Evolutionary conservation across 2,888 invertebrate genomes (phyloP).

Genomic region (Drosophila rubida): DNA sequence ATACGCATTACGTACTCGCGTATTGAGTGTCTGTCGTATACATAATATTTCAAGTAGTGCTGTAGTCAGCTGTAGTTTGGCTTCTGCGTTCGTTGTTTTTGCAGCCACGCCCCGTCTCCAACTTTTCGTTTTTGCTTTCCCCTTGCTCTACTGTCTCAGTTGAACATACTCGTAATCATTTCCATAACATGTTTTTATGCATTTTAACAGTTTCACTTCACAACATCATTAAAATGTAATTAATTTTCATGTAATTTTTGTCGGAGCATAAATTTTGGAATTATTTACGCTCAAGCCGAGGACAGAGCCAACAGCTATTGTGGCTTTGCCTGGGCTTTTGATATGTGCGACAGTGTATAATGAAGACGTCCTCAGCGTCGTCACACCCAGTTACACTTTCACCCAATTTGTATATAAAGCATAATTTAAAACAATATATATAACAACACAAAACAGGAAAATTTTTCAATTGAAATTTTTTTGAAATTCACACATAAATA

Average conservation of each 20-base stretch:
- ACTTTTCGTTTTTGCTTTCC: conserved; percentile 3
- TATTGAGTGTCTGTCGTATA: conserved; percentile 31
- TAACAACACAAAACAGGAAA: neutral
- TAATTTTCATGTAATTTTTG: conserved; percentile 83
- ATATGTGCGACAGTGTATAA: conserved; percentile 83
- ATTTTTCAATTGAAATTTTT: conserved; percentile 7
- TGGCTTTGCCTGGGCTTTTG: conserved; percentile 82
- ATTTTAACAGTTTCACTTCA: conserved; percentile 58
- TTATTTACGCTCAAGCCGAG: conserved; percentile 82
- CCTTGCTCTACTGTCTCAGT: conserved; percentile 27
- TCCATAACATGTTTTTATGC: conserved; percentile 59
- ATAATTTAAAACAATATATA: conserved; percentile 12
- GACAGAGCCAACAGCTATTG: conserved; percentile 66
- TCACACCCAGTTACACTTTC: conserved; percentile 30
- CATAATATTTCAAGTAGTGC: conserved; percentile 50
- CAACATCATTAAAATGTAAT: conserved; percentile 75
- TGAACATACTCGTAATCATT: conserved; percentile 47
- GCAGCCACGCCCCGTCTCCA: conserved; percentile 18
- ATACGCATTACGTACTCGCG: conserved; percentile 17
- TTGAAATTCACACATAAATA: conserved; percentile 17
- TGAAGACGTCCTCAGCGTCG: conserved; percentile 50
- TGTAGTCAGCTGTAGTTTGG: conserved; percentile 60
- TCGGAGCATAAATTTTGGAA: conserved; percentile 84
- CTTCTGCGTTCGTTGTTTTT: conserved; percentile 51
- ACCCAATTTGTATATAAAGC: conserved; percentile 64